phyloP scores from a whole-genome alignment of 2,113 vertebrate genomes.

The Garra rufa region DNA sequence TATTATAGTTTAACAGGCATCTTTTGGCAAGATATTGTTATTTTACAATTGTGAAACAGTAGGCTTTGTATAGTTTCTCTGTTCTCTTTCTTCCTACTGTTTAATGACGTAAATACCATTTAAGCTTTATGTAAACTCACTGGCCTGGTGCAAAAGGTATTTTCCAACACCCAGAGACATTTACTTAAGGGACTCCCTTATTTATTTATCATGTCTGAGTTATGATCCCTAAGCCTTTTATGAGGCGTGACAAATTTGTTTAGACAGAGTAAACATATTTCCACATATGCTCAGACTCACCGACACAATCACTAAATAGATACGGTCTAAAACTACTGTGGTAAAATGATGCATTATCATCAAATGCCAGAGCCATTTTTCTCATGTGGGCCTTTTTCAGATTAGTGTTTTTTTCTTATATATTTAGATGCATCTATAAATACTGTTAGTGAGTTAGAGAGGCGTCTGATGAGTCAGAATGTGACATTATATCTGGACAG shows the following conservation, averaged over 20 bases:
- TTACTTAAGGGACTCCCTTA: not conserved
- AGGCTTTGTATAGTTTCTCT: not conserved
- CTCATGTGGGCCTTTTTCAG: not conserved
- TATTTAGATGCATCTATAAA: slow-evolving; percentile 33
- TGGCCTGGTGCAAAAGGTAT: not conserved
- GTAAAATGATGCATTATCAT: not conserved
- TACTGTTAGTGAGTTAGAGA: not conserved
- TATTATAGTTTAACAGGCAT: not conserved
- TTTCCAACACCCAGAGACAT: slow-evolving; percentile 4
- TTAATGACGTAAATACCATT: not conserved
- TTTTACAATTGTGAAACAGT: not conserved
- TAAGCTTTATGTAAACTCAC: not conserved
- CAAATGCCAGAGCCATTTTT: not conserved
- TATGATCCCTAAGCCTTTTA: slow-evolving; percentile 11
- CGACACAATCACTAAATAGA: not conserved
- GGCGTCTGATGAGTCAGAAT: slow-evolving; percentile 16
- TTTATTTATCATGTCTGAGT: not conserved
- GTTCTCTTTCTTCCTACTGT: not conserved
- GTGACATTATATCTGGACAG: not conserved
- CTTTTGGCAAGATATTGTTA: not conserved
- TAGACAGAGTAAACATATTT: not conserved
- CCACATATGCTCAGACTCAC: slow-evolving; percentile 3
- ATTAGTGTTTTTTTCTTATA: not conserved
- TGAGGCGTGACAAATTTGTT: slow-evolving; percentile 8
- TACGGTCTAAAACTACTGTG: not conserved